Conservation (phyloP, 2,888 invertebrate species). For the Salticus scenicus region DNA sequence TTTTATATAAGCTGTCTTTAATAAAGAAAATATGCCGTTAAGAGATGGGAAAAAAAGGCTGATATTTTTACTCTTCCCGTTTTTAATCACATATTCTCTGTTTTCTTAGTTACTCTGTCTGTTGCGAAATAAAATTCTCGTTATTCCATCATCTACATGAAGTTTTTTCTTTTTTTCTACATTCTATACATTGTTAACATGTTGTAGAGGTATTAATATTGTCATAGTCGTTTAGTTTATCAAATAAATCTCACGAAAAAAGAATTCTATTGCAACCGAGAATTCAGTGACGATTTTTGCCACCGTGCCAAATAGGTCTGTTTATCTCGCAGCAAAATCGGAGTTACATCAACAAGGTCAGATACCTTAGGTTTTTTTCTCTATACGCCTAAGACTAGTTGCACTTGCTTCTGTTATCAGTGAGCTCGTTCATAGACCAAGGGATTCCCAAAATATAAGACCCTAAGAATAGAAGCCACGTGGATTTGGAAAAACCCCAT, state of each 20-base stretch:
- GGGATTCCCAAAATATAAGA: constrained; percentile 19
- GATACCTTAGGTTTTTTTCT: constrained; percentile 36
- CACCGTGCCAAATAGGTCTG: constrained; percentile 62
- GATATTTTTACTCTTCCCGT: too few species aligned
- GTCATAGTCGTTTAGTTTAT: background rate
- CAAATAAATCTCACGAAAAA: background rate
- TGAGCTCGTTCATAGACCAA: constrained; percentile 22
- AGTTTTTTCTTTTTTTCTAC: too few species aligned
- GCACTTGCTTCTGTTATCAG: constrained; percentile 19
- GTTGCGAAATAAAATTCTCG: too few species aligned
- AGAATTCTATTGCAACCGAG: background rate
- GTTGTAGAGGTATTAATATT: background rate
- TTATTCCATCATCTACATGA: background rate
- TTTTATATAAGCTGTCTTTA: too few species aligned
- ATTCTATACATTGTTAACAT: background rate
- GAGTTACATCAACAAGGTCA: constrained; percentile 61
- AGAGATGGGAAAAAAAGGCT: too few species aligned
- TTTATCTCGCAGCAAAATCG: constrained; percentile 50
- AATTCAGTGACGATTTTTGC: background rate
- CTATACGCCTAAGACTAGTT: background rate
- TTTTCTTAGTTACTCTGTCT: too few species aligned
- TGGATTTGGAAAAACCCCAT: background rate
- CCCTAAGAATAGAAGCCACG: constrained; percentile 21
- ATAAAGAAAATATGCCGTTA: too few species aligned
- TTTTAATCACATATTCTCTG: too few species aligned